Evolutionary conservation across 1,140 invertebrate species (phyloP).

Genomic region (Pachyrhynchus sulphureomaculatus): DNA sequence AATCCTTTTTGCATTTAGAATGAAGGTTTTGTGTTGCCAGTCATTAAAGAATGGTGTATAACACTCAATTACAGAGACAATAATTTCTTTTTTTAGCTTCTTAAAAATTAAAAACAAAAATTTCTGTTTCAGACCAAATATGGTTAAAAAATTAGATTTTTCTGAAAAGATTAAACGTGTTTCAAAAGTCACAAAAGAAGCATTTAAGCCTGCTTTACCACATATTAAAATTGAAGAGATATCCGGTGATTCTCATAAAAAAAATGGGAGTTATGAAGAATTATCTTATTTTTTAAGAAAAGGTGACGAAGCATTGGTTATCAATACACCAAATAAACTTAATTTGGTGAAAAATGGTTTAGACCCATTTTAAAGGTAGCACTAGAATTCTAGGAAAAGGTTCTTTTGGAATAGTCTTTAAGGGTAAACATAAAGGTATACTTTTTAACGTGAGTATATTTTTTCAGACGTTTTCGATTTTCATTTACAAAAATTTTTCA

Average conservation of each 20-base stretch:
- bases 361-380: constrained; percentile 6
- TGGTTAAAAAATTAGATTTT: constrained; percentile 12
- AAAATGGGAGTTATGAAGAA: too few relatives aligned
- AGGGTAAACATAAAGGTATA: constrained; percentile 44
- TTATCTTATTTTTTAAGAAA: neutral
- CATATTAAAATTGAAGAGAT: constrained; percentile 8
- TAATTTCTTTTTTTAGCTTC: too few relatives aligned
- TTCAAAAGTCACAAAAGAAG: too few relatives aligned
- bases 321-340: constrained; percentile 43
- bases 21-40: too few relatives aligned
- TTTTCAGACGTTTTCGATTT: too few relatives aligned
- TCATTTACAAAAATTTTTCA: too few relatives aligned
- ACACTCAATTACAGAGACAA: too few relatives aligned
- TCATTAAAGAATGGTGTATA: too few relatives aligned
- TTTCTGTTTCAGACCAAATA: constrained; percentile 1
- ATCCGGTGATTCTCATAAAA: neutral
- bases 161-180: neutral
- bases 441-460: too few relatives aligned
- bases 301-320: constrained; percentile 24
- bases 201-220: neutral
- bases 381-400: constrained; percentile 44
- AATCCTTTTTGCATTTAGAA: too few relatives aligned
- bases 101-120: too few relatives aligned
- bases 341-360: constrained; percentile 42
- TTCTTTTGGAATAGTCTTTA: constrained; percentile 46